Conservation (phyloP, 2,113 vertebrate species). For the Nycticorax nycticorax region DNA sequence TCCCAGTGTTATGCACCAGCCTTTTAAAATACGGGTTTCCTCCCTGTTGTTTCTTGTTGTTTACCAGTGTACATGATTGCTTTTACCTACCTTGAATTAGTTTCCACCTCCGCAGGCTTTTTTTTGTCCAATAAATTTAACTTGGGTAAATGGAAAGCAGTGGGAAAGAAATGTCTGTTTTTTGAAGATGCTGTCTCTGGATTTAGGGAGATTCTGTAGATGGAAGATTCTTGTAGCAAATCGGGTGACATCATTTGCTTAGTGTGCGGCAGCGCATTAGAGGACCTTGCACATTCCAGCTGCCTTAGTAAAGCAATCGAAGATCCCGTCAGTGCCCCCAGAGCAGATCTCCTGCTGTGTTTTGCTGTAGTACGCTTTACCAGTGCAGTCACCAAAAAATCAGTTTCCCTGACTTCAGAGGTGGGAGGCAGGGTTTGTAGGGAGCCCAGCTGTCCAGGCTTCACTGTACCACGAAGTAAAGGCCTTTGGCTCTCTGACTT, state of each 20-base stretch:
- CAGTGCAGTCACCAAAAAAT: neutral
- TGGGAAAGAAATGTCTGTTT: neutral
- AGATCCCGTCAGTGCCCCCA: neutral
- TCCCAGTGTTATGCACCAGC: neutral
- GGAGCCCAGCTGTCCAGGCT: neutral
- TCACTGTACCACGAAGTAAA: neutral
- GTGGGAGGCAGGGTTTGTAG: neutral
- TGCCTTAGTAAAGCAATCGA: neutral
- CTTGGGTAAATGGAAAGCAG: neutral
- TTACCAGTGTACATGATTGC: neutral
- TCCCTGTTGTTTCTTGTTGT: neutral
- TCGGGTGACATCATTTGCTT: neutral
- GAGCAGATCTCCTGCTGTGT: neutral
- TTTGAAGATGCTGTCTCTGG: neutral
- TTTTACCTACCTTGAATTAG: constrained; percentile 14
- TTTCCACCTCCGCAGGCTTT: neutral
- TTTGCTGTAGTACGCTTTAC: neutral
- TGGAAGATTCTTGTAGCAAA: neutral
- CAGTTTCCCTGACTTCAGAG: neutral
- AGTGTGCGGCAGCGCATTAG: neutral
- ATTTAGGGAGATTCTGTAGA: neutral
- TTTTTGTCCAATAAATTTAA: neutral
- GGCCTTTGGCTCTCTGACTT: neutral
- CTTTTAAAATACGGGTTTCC: neutral
- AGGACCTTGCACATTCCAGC: neutral